These are phyloP conservation scores for Metacarcinus magister DNA, from an alignment of 2,888 invertebrate species.

Conservation along the genomic window DNA sequence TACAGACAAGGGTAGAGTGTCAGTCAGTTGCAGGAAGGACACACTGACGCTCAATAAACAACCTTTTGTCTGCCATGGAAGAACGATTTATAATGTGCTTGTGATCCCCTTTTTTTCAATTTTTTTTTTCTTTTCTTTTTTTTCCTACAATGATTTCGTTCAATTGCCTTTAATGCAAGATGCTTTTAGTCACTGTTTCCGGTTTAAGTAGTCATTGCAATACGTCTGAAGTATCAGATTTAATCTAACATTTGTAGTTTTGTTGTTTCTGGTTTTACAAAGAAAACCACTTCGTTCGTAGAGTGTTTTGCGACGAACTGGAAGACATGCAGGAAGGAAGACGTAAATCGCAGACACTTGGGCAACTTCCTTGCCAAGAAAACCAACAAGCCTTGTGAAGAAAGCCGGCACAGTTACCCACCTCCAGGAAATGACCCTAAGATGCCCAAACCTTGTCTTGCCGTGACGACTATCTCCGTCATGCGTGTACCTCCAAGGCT, in stretches of 20 bases:
- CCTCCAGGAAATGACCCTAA: neutral
- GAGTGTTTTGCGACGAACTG: neutral
- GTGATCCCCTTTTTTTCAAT: neutral
- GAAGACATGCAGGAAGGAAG: neutral
- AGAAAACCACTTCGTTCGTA: neutral
- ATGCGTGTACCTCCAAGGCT: neutral
- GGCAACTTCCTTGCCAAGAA: neutral
- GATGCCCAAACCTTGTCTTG: neutral
- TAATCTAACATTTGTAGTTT: neutral
- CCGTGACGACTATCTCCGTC: neutral
- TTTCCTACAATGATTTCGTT: neutral
- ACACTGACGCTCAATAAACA: neutral
- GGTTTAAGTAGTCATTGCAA: neutral
- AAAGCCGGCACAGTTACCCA: neutral
- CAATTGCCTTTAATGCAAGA: neutral
- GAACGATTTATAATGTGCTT: neutral
- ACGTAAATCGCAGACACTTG: conserved; percentile 28
- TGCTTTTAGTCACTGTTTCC: neutral
- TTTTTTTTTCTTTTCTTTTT: neutral
- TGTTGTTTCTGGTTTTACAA: neutral
- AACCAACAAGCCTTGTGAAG: neutral
- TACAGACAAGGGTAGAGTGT: neutral
- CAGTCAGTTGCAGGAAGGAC: neutral
- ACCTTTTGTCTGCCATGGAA: neutral
- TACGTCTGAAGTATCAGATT: neutral